Percentiles rank a stretch among this genome's conserved stretches.
phyloP scores from a whole-genome alignment of 1,140 invertebrate species.

The Drosophila seguyi region DNA sequence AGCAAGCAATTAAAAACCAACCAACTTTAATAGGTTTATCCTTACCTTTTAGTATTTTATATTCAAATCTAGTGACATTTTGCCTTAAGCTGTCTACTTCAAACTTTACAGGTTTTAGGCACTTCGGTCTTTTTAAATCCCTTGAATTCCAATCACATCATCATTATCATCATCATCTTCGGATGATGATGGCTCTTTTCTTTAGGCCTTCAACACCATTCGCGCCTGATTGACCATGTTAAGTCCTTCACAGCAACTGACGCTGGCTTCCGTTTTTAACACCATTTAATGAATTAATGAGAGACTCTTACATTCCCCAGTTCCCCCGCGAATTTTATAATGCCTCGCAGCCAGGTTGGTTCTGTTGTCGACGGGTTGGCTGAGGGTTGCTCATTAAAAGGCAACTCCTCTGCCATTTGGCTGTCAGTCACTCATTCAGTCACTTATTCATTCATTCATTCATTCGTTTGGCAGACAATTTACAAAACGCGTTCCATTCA shows the following conservation, averaged over 20 bases:
- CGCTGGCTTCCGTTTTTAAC: slow-evolving; percentile 61
- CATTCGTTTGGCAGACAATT: slow-evolving; percentile 68
- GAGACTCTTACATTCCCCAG: slow-evolving; percentile 33
- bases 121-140: neutral
- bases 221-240: slow-evolving; percentile 40
- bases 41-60: neutral
- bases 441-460: slow-evolving; percentile 64
- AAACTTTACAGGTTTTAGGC: neutral
- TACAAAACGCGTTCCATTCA: slow-evolving; percentile 78
- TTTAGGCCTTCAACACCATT: slow-evolving; percentile 2
- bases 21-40: neutral
- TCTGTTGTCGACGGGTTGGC: slow-evolving; percentile 13
- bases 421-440: slow-evolving; percentile 75
- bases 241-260: slow-evolving; percentile 42
- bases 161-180: slow-evolving; percentile 1
- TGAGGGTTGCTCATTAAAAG: slow-evolving; percentile 62
- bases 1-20: neutral
- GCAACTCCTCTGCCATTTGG: slow-evolving; percentile 69
- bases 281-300: slow-evolving; percentile 70
- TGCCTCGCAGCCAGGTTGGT: slow-evolving; percentile 16
- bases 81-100: neutral
- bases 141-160: neutral
- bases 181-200: slow-evolving; percentile 12
- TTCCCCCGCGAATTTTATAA: slow-evolving; percentile 16
- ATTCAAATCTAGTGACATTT: neutral